A percentile compares a stretch with the other conserved stretches of the same genome.
Evolutionary conservation across 1,140 invertebrate species (phyloP).

Genomic region (Coelopa frigida): DNA sequence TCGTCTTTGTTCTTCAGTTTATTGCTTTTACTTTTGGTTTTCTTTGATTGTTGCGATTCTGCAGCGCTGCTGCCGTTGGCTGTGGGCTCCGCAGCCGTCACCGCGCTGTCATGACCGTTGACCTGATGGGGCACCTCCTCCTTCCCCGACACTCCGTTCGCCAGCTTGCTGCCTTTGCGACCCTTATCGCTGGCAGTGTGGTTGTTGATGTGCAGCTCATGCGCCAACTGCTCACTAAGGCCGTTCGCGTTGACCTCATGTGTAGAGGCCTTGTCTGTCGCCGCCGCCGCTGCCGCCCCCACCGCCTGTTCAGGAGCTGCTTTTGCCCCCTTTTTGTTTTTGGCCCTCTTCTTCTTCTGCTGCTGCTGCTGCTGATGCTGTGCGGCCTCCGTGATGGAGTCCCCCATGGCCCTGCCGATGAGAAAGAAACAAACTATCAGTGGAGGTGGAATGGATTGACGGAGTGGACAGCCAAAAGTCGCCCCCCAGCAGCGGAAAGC

Average conservation of each 20-base stretch:
- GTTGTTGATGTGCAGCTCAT: constrained; percentile 9
- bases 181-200: not conserved
- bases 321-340: constrained; percentile 9
- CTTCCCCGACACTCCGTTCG: not conserved
- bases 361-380: constrained; percentile 7
- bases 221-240: constrained; percentile 6
- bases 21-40: constrained; percentile 7
- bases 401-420: no score
- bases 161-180: not conserved
- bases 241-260: constrained; percentile 4
- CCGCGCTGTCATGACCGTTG: constrained; percentile 5
- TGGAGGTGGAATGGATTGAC: no score
- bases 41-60: not conserved
- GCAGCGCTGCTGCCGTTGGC: not conserved
- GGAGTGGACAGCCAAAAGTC: no score
- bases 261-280: no score
- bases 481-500: no score
- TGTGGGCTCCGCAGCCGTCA: not conserved
- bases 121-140: not conserved
- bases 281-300: not conserved
- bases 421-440: no score
- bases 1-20: not conserved
- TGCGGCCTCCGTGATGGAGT: no score
- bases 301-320: not conserved
- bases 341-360: constrained; percentile 9